Conservation (phyloP, 2,797 vertebrate genomes). For the Bryconaethiops microstoma region DNA sequence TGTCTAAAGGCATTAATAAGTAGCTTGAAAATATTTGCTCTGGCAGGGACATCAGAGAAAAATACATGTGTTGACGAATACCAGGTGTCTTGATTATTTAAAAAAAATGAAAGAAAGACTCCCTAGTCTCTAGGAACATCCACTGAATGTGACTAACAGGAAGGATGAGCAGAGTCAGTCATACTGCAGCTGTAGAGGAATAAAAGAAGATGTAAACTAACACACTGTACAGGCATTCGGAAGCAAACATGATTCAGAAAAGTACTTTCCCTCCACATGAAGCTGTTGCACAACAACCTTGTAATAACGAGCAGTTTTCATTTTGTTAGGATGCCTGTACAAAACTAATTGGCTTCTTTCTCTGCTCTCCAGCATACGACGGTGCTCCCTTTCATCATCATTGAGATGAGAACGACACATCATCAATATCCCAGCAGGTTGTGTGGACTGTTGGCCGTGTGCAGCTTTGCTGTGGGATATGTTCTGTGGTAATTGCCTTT, state of each 20-base stretch:
- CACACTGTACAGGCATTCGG: neutral
- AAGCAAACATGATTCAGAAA: neutral
- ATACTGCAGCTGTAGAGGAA: neutral
- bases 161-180: neutral
- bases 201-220: conserved; percentile 6
- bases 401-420: conserved; percentile 97
- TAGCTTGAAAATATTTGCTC: neutral
- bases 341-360: conserved; percentile 19
- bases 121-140: neutral
- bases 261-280: neutral
- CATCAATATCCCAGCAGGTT: conserved; percentile 92
- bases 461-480: conserved; percentile 89
- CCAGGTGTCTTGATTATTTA: conserved; percentile 8
- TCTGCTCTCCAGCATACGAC: conserved; percentile 88
- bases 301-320: neutral
- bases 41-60: neutral
- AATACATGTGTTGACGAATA: neutral
- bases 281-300: neutral
- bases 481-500: conserved; percentile 87
- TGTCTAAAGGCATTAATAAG: neutral
- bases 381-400: conserved; percentile 96
- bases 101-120: neutral
- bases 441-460: conserved; percentile 86
- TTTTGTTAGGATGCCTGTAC: neutral
- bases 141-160: neutral